phyloP scores from a whole-genome alignment of 1,140 invertebrate genomes.

The Procambarus clarkii region DNA sequence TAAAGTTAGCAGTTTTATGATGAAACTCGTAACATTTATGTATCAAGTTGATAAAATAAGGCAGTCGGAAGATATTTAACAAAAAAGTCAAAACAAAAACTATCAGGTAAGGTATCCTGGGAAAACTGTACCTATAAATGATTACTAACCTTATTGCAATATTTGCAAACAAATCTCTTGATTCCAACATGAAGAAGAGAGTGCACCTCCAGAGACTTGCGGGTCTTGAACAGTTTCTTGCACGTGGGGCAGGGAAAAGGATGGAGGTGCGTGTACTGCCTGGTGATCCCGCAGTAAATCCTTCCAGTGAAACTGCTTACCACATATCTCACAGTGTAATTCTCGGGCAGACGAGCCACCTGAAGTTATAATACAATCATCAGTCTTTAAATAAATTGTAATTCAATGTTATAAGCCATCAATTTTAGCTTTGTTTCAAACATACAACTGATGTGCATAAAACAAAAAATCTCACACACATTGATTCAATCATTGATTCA shows the following conservation, averaged over 20 bases:
- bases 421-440: no score
- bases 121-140: not conserved
- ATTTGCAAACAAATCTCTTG: constrained; percentile 52
- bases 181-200: constrained; percentile 33
- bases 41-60: no score
- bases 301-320: constrained; percentile 44
- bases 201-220: constrained; percentile 50
- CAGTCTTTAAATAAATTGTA: no score
- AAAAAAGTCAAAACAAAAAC: no score
- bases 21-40: no score
- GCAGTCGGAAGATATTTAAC: no score
- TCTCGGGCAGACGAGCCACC: constrained; percentile 28
- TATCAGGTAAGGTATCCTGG: no score
- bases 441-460: no score
- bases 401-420: no score
- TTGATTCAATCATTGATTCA: no score
- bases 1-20: no score
- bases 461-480: no score
- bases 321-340: constrained; percentile 44
- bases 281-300: constrained; percentile 47
- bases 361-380: not conserved
- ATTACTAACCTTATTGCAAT: constrained; percentile 50
- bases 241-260: constrained; percentile 51
- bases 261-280: constrained; percentile 36
- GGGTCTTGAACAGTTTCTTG: constrained; percentile 54